Evolutionary conservation across 2,888 invertebrate genomes (phyloP).

Genomic region (Cephus spinipes): DNA sequence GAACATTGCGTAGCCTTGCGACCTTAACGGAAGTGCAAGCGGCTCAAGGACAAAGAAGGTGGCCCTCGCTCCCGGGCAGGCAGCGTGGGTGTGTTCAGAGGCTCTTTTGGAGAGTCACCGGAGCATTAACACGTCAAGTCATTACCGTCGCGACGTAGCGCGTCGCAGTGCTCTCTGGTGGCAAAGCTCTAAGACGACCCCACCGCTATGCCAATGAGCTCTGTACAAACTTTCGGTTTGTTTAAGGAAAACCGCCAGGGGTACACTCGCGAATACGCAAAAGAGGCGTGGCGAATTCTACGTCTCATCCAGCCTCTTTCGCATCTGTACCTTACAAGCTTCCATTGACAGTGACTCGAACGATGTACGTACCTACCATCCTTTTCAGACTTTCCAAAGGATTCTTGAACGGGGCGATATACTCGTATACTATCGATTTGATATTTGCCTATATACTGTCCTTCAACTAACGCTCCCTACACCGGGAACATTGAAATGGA

Average conservation of each 20-base stretch:
- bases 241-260: conserved; percentile 48
- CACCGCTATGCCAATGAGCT: conserved; percentile 26
- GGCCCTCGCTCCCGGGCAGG: not conserved
- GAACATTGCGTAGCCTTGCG: not conserved
- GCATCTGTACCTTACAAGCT: conserved; percentile 7
- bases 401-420: conserved; percentile 7
- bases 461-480: not conserved
- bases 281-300: conserved; percentile 49
- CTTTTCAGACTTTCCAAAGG: conserved; percentile 28
- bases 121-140: conserved; percentile 37
- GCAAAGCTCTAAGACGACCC: conserved; percentile 1
- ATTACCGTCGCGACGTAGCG: conserved; percentile 17
- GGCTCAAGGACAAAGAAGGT: not conserved
- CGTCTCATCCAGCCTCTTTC: conserved; percentile 33
- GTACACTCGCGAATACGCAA: conserved; percentile 39
- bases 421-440: not conserved
- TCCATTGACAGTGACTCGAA: conserved; percentile 15
- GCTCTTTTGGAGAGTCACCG: conserved; percentile 26
- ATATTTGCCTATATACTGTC: not conserved
- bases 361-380: not conserved
- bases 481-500: not conserved
- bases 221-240: conserved; percentile 49
- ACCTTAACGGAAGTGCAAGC: not conserved
- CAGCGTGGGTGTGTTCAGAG: not conserved
- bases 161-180: not conserved